Evolutionary conservation across 2,888 invertebrate genomes (phyloP).

Genomic region (Rhyacophila evoluta): DNA sequence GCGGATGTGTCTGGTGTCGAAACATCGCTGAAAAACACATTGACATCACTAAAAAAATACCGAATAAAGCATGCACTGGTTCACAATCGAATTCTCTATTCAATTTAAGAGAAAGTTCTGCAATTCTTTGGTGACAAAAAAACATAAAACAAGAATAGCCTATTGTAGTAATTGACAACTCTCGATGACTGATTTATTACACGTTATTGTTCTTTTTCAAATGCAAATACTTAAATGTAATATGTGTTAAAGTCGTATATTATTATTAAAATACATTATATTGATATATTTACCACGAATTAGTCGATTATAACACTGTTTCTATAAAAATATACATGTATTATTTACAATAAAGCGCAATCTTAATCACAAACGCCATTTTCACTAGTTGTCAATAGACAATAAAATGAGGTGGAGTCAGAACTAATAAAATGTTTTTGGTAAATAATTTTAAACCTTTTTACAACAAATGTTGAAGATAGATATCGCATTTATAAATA

Average conservation of each 20-base stretch:
- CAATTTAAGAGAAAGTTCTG: neutral
- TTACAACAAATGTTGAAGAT: too few species aligned
- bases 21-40: constrained; percentile 61
- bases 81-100: neutral
- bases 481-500: too few species aligned
- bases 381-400: constrained; percentile 36
- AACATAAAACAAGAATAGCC: neutral
- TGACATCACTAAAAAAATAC: neutral
- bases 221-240: neutral
- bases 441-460: too few species aligned
- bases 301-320: neutral
- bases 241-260: neutral
- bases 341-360: neutral
- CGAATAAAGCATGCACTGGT: neutral
- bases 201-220: neutral
- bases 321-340: neutral
- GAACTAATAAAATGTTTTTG: too few species aligned
- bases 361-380: constrained; percentile 36
- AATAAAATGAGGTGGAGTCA: constrained; percentile 19
- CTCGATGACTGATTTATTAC: constrained; percentile 11
- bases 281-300: neutral
- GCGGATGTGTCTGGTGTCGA: constrained; percentile 66
- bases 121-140: constrained; percentile 9
- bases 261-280: neutral
- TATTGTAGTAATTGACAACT: neutral